phyloP scores from a whole-genome alignment of 1,140 invertebrate genomes.

The Anastrepha obliqua region DNA sequence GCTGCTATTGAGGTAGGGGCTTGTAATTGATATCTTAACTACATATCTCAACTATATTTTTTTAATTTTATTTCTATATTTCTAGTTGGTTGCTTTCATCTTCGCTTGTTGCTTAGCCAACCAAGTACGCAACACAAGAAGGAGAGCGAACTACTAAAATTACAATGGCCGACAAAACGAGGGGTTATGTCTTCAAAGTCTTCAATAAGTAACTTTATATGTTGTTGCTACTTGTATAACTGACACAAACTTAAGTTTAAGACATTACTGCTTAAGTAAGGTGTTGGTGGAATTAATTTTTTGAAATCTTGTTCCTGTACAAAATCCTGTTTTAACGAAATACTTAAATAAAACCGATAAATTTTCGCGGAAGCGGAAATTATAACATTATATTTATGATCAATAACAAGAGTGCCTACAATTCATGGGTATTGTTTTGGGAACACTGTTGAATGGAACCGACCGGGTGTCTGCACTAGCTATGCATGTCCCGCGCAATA shows the following conservation, averaged over 20 bases:
- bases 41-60: neutral
- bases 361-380: neutral
- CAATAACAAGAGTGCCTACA: too few relatives aligned
- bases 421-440: too few relatives aligned
- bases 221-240: neutral
- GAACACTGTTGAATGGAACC: too few relatives aligned
- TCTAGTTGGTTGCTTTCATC: conserved; percentile 69
- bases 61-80: neutral
- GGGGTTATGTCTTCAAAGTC: neutral
- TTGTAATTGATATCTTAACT: neutral
- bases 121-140: conserved; percentile 67
- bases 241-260: neutral
- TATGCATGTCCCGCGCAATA: too few relatives aligned
- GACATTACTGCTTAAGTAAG: neutral
- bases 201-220: neutral
- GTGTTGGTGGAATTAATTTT: neutral
- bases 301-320: neutral
- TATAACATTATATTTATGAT: neutral
- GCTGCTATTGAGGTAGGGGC: conserved; percentile 80
- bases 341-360: neutral
- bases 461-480: too few relatives aligned
- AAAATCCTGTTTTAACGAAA: neutral
- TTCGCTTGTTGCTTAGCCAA: conserved; percentile 71
- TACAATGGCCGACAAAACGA: neutral
- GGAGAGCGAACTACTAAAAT: conserved; percentile 60